Evolutionary conservation across 2,797 vertebrate species (phyloP), one percentile per base, ranked within the genome.

Genomic region (Anguilla pacifica): DNA sequence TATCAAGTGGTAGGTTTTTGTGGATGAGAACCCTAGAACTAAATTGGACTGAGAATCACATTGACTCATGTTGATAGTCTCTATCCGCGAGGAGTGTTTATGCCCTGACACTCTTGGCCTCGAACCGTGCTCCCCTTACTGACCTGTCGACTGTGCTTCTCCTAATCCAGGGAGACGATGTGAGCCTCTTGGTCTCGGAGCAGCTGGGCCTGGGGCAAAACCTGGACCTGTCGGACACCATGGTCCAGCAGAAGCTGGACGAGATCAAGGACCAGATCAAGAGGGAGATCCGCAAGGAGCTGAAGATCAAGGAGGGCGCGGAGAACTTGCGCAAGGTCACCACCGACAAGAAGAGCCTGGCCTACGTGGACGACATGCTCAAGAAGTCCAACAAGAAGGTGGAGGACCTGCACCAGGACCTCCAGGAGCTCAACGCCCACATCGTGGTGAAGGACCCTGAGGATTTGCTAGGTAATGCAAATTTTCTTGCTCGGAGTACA

Each of bases 381-480:
- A 99, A 99, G 95, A 99, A 99, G 92, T 99, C 98, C 0, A 99
- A 98, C 95, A 99, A 99, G 95, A 99, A 99, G 92, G 96, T 99
- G 51, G 98, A 99, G 95, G 98, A 99, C 91, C 96, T 99, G 86
- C 99, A 99, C 93, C 98, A 99, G 93, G 98, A 99, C 92, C 96
- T 99, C 89, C 98, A 99, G 88, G 99, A 99, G 93, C 96, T 99
- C 91, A 98, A 99, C 46, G 99, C 98, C 39, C 99, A 99, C 91
- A 99, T 99, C 81, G 98, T 99, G 92, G 98, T 99, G 92, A 98
- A 98, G 89, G 98, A 99, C 92, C 96, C 97, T 0, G 99, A 99
- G 90, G 98, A 99, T 91, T 96, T 97, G 89, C 90, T 97, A 96
- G 98, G 98, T 99, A 98, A 57, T 22, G 0, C 85, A 85, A 0